Conservation (phyloP, 2,888 invertebrate genomes). For the Keiferia lycopersicella region DNA sequence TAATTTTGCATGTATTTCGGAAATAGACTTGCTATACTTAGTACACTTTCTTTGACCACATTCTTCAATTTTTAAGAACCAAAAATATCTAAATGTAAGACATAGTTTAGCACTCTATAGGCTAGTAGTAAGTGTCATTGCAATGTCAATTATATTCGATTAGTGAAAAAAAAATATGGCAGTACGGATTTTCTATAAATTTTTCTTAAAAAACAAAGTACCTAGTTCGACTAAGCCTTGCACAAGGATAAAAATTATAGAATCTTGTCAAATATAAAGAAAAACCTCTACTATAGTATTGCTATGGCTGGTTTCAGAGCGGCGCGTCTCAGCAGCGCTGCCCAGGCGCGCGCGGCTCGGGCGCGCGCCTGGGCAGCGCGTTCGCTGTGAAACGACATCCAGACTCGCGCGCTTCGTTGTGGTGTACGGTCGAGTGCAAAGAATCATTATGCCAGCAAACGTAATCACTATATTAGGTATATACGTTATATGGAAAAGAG, state of each 20-base stretch:
- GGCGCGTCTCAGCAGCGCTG: too few relatives aligned
- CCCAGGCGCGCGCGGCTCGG: too few relatives aligned
- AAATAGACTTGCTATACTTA: slow-evolving; percentile 19
- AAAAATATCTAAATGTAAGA: slow-evolving; percentile 68
- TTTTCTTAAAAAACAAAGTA: slow-evolving; percentile 54
- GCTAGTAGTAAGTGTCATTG: slow-evolving; percentile 79
- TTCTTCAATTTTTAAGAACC: slow-evolving; percentile 60
- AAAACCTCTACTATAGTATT: slow-evolving; percentile 42
- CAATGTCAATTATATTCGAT: slow-evolving; percentile 81
- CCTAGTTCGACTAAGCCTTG: slow-evolving; percentile 44
- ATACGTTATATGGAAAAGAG: too few relatives aligned
- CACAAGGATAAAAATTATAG: slow-evolving; percentile 45
- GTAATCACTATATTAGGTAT: too few relatives aligned
- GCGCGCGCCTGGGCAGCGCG: too few relatives aligned
- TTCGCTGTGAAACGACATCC: too few relatives aligned
- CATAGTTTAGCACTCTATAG: slow-evolving; percentile 75
- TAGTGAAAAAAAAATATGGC: slow-evolving; percentile 67
- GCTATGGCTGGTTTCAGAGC: too few relatives aligned
- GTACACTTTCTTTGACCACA: slow-evolving; percentile 47
- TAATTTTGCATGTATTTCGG: slow-evolving; percentile 57
- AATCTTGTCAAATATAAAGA: slow-evolving; percentile 40
- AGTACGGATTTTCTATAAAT: slow-evolving; percentile 74
- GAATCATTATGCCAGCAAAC: too few relatives aligned
- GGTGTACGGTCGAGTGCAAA: too few relatives aligned
- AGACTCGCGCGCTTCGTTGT: too few relatives aligned